Evolutionary conservation across 2,888 invertebrate genomes (phyloP).

Genomic region (Fragum fragum): DNA sequence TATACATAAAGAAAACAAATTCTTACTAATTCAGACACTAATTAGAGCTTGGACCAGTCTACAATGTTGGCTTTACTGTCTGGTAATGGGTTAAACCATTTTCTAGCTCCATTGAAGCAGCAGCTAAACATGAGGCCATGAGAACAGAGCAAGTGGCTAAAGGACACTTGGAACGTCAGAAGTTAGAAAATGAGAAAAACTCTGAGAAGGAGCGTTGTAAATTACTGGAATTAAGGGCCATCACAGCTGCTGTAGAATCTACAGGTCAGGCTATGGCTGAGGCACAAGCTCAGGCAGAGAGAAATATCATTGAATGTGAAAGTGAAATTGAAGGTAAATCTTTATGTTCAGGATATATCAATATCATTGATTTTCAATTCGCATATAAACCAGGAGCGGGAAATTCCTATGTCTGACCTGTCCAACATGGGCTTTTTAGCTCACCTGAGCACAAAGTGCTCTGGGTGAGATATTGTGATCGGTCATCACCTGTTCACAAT

Average conservation of each 20-base stretch:
- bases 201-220: constrained; percentile 80
- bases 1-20: no score
- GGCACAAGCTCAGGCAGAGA: constrained; percentile 83
- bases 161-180: constrained; percentile 84
- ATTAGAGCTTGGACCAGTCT: no score
- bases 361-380: no score
- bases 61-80: no score
- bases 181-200: constrained; percentile 80
- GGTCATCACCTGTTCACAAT: no score
- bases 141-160: constrained; percentile 81
- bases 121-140: constrained; percentile 82
- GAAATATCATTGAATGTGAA: constrained; percentile 80
- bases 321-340: constrained; percentile 82
- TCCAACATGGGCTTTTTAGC: no score
- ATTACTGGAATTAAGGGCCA: constrained; percentile 78
- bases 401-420: no score
- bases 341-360: no score
- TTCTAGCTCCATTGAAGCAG: constrained; percentile 81
- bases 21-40: no score
- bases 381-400: no score
- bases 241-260: constrained; percentile 82
- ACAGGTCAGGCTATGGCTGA: constrained; percentile 84
- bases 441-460: no score
- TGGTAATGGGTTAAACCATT: background rate
- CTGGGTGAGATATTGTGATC: no score